phyloP scores from a whole-genome alignment of 2,888 invertebrate genomes.

The Drosophila yooni region DNA sequence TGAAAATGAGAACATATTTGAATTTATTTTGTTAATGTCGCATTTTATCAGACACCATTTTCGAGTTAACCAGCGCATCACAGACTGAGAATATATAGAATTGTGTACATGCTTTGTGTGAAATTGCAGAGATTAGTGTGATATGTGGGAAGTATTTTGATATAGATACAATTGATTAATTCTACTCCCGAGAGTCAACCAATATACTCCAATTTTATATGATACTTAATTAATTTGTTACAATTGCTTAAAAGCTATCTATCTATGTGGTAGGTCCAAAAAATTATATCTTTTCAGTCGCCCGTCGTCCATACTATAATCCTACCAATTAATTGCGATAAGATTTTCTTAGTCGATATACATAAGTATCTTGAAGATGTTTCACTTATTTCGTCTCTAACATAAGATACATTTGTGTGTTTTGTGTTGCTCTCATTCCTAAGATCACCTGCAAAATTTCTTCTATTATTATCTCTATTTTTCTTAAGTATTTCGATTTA shows the following conservation, averaged over 20 bases:
- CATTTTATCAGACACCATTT: conserved; percentile 1
- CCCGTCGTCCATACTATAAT: not conserved
- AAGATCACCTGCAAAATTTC: not conserved
- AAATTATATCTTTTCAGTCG: not conserved
- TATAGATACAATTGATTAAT: not conserved
- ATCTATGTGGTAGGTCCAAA: not conserved
- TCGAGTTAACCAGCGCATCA: not conserved
- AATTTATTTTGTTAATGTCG: conserved; percentile 7
- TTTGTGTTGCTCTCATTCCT: too few species aligned
- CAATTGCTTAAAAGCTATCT: not conserved
- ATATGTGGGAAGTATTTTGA: not conserved
- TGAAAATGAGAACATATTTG: not conserved
- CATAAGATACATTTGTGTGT: too few species aligned
- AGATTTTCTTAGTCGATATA: too few species aligned
- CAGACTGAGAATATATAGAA: not conserved
- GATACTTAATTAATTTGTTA: not conserved
- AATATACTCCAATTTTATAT: not conserved
- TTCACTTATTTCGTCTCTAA: too few species aligned
- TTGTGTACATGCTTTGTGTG: not conserved
- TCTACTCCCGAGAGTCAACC: not conserved
- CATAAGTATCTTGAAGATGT: too few species aligned
- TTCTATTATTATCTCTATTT: too few species aligned
- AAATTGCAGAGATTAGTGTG: not conserved
- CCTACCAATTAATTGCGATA: not conserved
- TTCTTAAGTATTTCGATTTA: too few species aligned